Base-by-base conservation (phyloP, 2,113 vertebrate genomes). In the Neofelis nebulosa region DNA sequence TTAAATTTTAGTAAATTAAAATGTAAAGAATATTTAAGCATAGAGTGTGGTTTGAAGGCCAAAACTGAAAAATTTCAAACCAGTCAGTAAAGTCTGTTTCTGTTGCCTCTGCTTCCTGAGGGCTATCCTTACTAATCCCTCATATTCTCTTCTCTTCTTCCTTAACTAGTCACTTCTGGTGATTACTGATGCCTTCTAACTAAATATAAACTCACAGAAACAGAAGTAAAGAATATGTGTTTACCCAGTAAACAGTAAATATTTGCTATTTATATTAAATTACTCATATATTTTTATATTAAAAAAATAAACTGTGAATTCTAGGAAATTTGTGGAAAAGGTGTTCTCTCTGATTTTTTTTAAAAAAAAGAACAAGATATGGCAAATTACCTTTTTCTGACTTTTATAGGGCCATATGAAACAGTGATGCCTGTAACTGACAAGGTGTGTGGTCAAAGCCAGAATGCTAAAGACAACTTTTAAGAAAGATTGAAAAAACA, bases 1-100 rank as follows among this genome's bases (percentile, higher is more conserved):
- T 89, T 94, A 96, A 96, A 90, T 90, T 94, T 96, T 92, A 94
- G 27, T 69, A 94, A 95, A 97, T 98, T 97, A 97, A 94, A 97
- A 96, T 79, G 38, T 52, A 80, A 90, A 78, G 18, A 87, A 41
- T 84, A 88, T 95, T 90, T 92, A 92, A 48, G 25, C 79, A 61
- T 48, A 45, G 48, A 65, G 33, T 91, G 21, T 61, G 25, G 4
- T 82, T 66, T 85, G 38, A 79, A 97, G 36, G 14, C 41, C 57
- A 63, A 16, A 57, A 63, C 57, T 81, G 14, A 84, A 88, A 86
- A 92, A 18, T 38, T 93, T 84, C 12, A 2, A 38, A 7, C 23
- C 41, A 29, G 12, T 9, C 50, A 48, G 2, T 29, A 38, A 25
- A 68, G 7, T 48, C 18, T 63, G 4, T 73, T 89, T 91, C 14